Conservation (phyloP, 2,888 invertebrate species). For the Dasysyrphus tricinctus region DNA sequence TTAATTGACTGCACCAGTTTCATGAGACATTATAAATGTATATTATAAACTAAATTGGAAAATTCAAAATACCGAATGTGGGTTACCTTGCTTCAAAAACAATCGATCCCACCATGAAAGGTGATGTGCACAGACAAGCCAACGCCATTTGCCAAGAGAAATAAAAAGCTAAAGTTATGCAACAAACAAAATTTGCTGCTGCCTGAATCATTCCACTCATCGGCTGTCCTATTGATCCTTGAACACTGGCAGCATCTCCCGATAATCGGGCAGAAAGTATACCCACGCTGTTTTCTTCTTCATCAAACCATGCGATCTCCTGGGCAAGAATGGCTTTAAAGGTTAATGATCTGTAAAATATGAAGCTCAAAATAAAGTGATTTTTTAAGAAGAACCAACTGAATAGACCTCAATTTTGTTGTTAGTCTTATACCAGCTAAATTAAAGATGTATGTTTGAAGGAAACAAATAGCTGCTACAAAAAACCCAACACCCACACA, state of each 20-base stretch:
- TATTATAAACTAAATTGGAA: too few species aligned
- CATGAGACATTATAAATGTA: too few species aligned
- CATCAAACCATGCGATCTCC: constrained; percentile 90
- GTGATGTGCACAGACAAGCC: constrained; percentile 87
- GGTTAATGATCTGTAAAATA: constrained; percentile 80
- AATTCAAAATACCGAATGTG: not conserved
- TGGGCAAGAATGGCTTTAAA: constrained; percentile 88
- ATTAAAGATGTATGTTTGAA: constrained; percentile 90
- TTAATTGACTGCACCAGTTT: too few species aligned
- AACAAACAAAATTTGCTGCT: constrained; percentile 86
- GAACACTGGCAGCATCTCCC: constrained; percentile 89
- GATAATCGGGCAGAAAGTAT: constrained; percentile 88
- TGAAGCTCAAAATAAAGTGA: not conserved
- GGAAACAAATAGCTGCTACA: constrained; percentile 87
- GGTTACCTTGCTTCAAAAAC: constrained; percentile 86
- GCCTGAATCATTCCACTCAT: constrained; percentile 89
- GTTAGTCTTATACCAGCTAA: constrained; percentile 90
- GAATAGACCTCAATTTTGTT: constrained; percentile 83
- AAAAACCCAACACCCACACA: constrained; percentile 87
- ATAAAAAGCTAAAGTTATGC: constrained; percentile 86
- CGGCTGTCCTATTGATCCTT: constrained; percentile 89
- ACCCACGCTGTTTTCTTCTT: constrained; percentile 87
- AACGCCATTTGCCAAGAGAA: constrained; percentile 89
- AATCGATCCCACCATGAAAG: constrained; percentile 87
- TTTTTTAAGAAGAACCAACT: constrained; percentile 76